Evolutionary conservation across 2,888 invertebrate species (phyloP).

Genomic region (Philereme transversata): DNA sequence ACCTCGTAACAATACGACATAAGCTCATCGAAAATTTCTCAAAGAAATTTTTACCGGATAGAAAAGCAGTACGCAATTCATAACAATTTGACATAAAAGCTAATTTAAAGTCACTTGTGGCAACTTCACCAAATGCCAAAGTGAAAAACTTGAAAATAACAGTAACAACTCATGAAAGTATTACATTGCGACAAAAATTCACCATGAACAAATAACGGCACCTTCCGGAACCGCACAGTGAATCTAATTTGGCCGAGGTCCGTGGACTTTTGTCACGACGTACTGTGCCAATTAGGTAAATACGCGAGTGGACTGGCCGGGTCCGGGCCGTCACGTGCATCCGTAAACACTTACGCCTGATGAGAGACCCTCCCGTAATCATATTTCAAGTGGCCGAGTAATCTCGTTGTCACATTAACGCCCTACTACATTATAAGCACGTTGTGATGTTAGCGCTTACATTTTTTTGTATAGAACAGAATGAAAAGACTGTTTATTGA

Average conservation of each 20-base stretch:
- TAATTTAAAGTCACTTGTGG: too few relatives aligned
- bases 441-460: conserved; percentile 50
- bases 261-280: conserved; percentile 75
- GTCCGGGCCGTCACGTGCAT: conserved; percentile 63
- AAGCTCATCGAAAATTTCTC: too few relatives aligned
- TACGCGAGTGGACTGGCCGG: conserved; percentile 53
- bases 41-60: too few relatives aligned
- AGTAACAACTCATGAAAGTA: too few relatives aligned
- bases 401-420: conserved; percentile 60
- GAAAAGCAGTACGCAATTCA: too few relatives aligned
- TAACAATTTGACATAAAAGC: too few relatives aligned
- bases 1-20: too few relatives aligned
- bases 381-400: conserved; percentile 64
- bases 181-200: too few relatives aligned
- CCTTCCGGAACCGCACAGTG: conserved; percentile 25
- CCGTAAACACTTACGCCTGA: conserved; percentile 69
- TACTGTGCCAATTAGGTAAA: conserved; percentile 78
- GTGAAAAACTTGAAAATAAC: too few relatives aligned
- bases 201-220: too few relatives aligned
- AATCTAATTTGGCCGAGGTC: conserved; percentile 72
- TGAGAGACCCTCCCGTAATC: conserved; percentile 64
- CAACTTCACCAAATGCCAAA: too few relatives aligned
- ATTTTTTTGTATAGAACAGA: conserved; percentile 10
- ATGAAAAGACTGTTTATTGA: too few relatives aligned
- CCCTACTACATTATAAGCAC: conserved; percentile 54